Conservation (phyloP, 1,140 invertebrate genomes). For the Drosophila aff. region DNA sequence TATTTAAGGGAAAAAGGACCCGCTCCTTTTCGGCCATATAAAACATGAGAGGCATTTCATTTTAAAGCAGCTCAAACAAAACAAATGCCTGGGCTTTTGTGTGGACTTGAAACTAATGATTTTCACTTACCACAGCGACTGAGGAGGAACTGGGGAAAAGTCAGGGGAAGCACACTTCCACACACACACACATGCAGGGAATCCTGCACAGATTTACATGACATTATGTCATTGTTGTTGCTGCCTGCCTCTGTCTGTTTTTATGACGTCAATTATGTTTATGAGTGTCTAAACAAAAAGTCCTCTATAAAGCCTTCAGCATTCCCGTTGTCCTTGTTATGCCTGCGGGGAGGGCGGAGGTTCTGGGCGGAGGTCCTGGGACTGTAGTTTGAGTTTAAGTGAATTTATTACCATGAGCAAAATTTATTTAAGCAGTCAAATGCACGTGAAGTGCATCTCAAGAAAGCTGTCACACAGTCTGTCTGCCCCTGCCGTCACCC, state of each 20-base stretch:
- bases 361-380: background rate
- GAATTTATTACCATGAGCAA: conserved; percentile 82
- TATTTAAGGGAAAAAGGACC: conserved; percentile 2
- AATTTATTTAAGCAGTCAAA: conserved; percentile 83
- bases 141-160: background rate
- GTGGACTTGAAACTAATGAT: conserved; percentile 76
- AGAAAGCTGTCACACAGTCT: conserved; percentile 73
- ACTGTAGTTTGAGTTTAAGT: conserved; percentile 76
- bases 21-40: conserved; percentile 41
- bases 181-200: conserved; percentile 15
- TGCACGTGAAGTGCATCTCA: conserved; percentile 81
- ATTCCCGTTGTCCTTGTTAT: conserved; percentile 36
- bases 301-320: conserved; percentile 68
- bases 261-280: conserved; percentile 83
- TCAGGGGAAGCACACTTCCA: background rate
- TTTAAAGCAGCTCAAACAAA: conserved; percentile 79
- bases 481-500: background rate
- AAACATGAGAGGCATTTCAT: conserved; percentile 79
- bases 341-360: background rate
- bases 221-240: conserved; percentile 79
- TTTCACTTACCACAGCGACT: conserved; percentile 61
- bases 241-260: conserved; percentile 62
- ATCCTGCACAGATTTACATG: conserved; percentile 77
- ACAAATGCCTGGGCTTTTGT: conserved; percentile 79
- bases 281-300: conserved; percentile 83